Evolutionary conservation across 2,888 invertebrate genomes (phyloP).

Genomic region (Boloria selene): DNA sequence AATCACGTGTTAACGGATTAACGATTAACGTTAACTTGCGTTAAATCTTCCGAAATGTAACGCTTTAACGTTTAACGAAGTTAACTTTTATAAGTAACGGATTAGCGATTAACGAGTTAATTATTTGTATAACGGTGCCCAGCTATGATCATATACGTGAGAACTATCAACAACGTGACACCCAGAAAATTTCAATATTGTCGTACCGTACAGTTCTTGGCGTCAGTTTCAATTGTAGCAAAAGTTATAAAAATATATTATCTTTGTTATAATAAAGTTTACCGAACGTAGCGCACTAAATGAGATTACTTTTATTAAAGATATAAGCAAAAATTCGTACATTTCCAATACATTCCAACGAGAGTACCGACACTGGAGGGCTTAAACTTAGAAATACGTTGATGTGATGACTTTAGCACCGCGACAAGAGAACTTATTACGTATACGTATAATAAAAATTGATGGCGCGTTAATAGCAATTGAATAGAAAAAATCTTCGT

Average conservation of each 20-base stretch:
- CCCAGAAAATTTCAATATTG: constrained; percentile 13
- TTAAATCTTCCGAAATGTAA: no score
- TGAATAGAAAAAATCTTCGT: constrained; percentile 48
- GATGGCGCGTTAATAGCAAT: constrained; percentile 51
- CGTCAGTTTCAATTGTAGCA: constrained; percentile 36
- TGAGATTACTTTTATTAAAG: constrained; percentile 34
- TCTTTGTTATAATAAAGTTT: constrained; percentile 29
- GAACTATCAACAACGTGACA: constrained; percentile 16
- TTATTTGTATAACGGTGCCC: no score
- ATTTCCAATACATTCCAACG: constrained; percentile 22
- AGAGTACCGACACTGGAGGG: constrained; percentile 56
- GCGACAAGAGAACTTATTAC: constrained; percentile 65
- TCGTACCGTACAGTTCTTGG: constrained; percentile 19
- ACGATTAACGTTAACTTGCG: no score
- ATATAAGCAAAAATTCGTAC: constrained; percentile 33
- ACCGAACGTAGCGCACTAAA: constrained; percentile 32
- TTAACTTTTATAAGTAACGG: no score
- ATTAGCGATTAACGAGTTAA: no score
- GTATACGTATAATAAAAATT: constrained; percentile 59
- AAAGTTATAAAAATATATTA: constrained; percentile 39
- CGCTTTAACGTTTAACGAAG: no score
- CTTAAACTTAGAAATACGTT: constrained; percentile 67
- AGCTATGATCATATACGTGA: no score
- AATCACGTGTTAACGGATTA: no score
- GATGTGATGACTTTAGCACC: constrained; percentile 73